phyloP scores from a whole-genome alignment of 2,888 invertebrate species.

The Cerastoderma edule region DNA sequence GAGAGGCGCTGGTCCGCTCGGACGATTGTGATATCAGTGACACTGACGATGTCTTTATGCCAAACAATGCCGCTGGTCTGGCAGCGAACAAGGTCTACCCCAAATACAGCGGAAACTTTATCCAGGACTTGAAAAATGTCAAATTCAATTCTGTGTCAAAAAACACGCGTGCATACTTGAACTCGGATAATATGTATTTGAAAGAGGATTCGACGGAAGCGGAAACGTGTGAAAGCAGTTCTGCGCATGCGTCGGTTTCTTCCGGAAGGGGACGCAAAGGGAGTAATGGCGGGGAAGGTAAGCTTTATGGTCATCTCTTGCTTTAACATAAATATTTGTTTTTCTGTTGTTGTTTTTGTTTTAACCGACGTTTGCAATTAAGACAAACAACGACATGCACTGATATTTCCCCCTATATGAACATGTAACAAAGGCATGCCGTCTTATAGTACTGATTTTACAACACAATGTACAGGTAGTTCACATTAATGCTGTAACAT shows the following conservation, averaged over 20 bases:
- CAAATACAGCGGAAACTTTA: conserved; percentile 64
- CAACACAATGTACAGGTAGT: too few relatives aligned
- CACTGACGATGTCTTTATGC: conserved; percentile 67
- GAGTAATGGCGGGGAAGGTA: conserved; percentile 45
- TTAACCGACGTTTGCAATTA: too few relatives aligned
- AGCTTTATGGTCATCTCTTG: too few relatives aligned
- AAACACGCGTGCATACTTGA: conserved; percentile 66
- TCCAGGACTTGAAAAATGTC: conserved; percentile 61
- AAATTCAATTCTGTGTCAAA: conserved; percentile 70
- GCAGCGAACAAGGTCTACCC: conserved; percentile 61
- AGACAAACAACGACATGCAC: too few relatives aligned
- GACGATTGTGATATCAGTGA: conserved; percentile 46
- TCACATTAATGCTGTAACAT: too few relatives aligned
- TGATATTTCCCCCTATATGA: too few relatives aligned
- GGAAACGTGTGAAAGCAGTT: conserved; percentile 17
- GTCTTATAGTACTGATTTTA: too few relatives aligned
- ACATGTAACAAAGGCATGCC: too few relatives aligned
- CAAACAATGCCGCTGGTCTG: conserved; percentile 38
- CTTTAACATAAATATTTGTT: too few relatives aligned
- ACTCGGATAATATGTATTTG: conserved; percentile 86
- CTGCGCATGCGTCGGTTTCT: conserved; percentile 32
- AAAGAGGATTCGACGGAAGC: conserved; percentile 86
- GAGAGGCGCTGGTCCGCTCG: conserved; percentile 67
- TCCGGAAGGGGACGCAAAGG: conserved; percentile 49
- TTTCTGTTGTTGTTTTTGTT: too few relatives aligned